Evolutionary conservation across 2,888 invertebrate genomes (phyloP), one percentile per base, ranked within the genome.

Genomic region (Spialia ferax): DNA sequence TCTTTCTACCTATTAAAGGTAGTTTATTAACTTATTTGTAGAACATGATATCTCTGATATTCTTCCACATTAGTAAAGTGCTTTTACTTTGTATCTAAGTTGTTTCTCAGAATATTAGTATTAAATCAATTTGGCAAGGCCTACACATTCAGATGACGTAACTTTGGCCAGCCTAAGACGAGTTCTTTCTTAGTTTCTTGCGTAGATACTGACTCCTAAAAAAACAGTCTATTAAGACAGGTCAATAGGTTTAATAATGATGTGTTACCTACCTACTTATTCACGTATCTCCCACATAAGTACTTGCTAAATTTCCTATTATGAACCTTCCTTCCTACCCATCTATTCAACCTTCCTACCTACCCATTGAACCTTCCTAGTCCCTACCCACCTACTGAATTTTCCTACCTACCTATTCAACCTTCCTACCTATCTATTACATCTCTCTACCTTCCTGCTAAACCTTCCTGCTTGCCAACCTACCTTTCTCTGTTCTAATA

Each of bases 121-220:
- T 1, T 13, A 38, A 62, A 62, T 62, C 62, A 52, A 62, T 62
- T 62, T 62, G 52, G 52, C 52, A 62, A 52, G 52, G 38, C 32
- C 8, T 32, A 32, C 8, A 38, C 22, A 13, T 15, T 23, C 35
- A 13, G 52, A 38, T 62, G 62, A 62, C 62, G 62, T 62, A 52
- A 62, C 50, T 20, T 38, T 57, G 45, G 32, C 15, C 35, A 50
- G 32, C 18, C n/a, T n/a, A 10, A 13, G 50, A 35, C 61, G 22
- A 38, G 61, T 52, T 52, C 50, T 52, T 52, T n/a, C n/a, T n/a
- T 52, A 18, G 29, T 54, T 52, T 52, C 38, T 52, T 52, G 23
- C 15, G 38, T 23, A 62, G 52, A 52, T 38, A 26, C n/a, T 13
- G 23, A 11, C 11, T 22, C 5, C 22, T 23, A 60, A 60, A 60